A percentile compares a stretch with the other conserved stretches of the same genome.
These are phyloP conservation scores for Acrocera orbiculus DNA, from an alignment of 2,888 invertebrate species.

Conservation along the genomic window DNA sequence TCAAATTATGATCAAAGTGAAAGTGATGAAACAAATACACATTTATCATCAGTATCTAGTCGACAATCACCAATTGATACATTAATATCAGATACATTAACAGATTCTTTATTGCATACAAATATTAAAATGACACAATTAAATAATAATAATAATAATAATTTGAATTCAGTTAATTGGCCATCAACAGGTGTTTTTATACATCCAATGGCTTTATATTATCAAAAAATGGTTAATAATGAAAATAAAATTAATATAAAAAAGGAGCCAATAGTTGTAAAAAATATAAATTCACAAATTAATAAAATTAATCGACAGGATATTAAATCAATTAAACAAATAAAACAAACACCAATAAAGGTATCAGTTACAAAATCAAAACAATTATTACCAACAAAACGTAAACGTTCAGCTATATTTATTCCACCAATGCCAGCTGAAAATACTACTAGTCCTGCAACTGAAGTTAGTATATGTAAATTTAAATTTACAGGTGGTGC, in stretches of 20 bases:
- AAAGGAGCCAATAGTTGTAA: too few species aligned
- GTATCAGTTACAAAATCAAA: too few species aligned
- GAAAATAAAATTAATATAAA: too few species aligned
- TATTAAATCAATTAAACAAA: too few species aligned
- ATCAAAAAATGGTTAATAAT: slow-evolving; percentile 50
- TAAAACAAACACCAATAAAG: too few species aligned
- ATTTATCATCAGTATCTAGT: slow-evolving; percentile 11
- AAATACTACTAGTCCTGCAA: slow-evolving; percentile 56
- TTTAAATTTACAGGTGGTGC: slow-evolving; percentile 87
- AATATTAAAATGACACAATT: slow-evolving; percentile 33
- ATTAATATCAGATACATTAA: slow-evolving; percentile 14
- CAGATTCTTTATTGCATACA: slow-evolving; percentile 17
- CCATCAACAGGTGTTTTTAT: slow-evolving; percentile 39
- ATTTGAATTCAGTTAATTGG: slow-evolving; percentile 29
- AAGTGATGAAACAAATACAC: slow-evolving; percentile 18
- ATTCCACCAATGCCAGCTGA: slow-evolving; percentile 67
- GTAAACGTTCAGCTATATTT: slow-evolving; percentile 67
- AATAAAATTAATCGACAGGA: too few species aligned
- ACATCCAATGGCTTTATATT: slow-evolving; percentile 60
- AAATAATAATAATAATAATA: slow-evolving; percentile 29
- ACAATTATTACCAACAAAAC: too few species aligned
- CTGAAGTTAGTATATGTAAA: slow-evolving; percentile 80
- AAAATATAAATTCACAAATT: too few species aligned
- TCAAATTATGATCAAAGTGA: slow-evolving; percentile 26
- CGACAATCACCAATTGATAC: slow-evolving; percentile 20